Evolutionary conservation across 2,888 invertebrate species (phyloP), one percentile per base, ranked within the genome.

Genomic region (Hyposoter didymator): DNA sequence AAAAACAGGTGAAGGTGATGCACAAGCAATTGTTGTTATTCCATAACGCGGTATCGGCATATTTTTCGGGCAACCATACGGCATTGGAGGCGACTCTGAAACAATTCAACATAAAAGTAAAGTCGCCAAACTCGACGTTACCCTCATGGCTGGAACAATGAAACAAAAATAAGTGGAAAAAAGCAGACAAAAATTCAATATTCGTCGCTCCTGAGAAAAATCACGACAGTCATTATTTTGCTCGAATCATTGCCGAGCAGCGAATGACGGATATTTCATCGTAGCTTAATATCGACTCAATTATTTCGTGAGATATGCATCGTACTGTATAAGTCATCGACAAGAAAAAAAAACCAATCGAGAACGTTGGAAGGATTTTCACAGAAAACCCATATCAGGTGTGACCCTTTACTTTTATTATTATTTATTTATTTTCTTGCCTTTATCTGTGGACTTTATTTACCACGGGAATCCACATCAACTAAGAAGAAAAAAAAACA

Each of bases 1-100:
- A 32, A 52, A 73, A 52, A 75, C 87, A 99, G 98, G 97, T 99
- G 91, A 99, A 99, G 95, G 99, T 99, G 90, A 99, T 99, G 99
- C 99, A 99, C 95, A 99, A 99, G 94, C 99, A 99, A 94, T 95
- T 99, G 88, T 95, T 99, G 80, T 95, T 99, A 90, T 98, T 99
- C 94, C 99, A 99, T 95, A 99, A 99, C 94, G 99, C 99, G 1
- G 97, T 99, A 83, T 97, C 99, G 47, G 99, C 99, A 8, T 99
- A 99, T 95, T 99, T 99, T 95, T 98, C 98, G 91, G 99, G 99
- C 78, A 99, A 99, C 95, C 98, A 98, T 93, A 96, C 97, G 86
- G 98, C 98, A 85, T 95, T 99, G 80, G 99, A 99, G 94, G 97
- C 98, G 39, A 98, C 99, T 28, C 95, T 99, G 89, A 97, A 98